Conservation (phyloP, 2,113 vertebrate species). For the Morphnarchus princeps region DNA sequence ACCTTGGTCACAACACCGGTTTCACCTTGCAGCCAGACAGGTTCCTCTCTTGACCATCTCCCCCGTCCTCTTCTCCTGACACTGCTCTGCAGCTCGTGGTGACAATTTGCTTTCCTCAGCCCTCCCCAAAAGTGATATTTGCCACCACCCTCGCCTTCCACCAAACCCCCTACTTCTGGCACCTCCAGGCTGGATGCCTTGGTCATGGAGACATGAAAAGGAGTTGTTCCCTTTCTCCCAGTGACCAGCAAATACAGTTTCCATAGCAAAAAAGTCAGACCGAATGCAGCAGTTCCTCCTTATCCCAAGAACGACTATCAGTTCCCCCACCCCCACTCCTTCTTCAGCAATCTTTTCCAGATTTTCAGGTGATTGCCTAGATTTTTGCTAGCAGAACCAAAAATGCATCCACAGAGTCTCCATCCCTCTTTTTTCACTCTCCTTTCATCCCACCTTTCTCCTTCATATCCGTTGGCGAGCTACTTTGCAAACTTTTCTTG, state of each 20-base stretch:
- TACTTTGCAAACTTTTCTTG: background rate
- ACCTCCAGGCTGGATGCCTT: background rate
- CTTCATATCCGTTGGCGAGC: background rate
- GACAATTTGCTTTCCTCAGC: background rate
- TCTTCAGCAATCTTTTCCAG: background rate
- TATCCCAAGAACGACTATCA: background rate
- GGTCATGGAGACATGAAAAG: background rate
- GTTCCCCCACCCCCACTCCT: background rate
- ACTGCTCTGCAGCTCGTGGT: background rate
- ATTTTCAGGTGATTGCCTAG: background rate
- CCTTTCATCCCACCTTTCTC: background rate
- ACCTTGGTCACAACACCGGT: background rate
- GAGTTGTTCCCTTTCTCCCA: background rate
- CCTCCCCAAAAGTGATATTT: background rate
- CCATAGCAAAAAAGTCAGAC: background rate
- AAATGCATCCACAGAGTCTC: background rate
- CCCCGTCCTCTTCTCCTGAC: background rate
- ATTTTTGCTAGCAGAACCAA: background rate
- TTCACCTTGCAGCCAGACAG: background rate
- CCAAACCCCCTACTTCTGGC: background rate
- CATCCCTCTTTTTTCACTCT: background rate
- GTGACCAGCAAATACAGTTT: background rate
- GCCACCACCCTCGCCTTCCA: background rate
- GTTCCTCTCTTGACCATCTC: background rate
- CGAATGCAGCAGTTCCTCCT: background rate